Evolutionary conservation across 2,888 invertebrate genomes (phyloP).

Genomic region (Caenorhabditis virilis): DNA sequence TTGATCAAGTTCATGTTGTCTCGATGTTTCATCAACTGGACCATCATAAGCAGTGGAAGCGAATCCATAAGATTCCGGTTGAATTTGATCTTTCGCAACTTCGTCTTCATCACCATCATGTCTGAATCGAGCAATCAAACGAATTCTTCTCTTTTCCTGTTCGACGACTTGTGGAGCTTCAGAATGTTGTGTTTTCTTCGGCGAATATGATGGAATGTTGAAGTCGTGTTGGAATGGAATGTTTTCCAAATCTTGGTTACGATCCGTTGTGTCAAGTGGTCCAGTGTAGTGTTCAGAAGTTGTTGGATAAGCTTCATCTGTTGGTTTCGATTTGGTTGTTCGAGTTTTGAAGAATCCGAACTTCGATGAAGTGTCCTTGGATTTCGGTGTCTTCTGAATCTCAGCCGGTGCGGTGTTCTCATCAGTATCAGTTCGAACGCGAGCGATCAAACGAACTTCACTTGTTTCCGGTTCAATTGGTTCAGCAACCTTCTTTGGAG

Average conservation of each 20-base stretch:
- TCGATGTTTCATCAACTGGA: conserved; percentile 18
- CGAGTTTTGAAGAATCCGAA: conserved; percentile 12
- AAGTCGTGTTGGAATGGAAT: conserved; percentile 13
- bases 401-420: conserved; percentile 9
- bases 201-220: conserved; percentile 10
- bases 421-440: neutral
- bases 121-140: conserved; percentile 1
- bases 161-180: neutral
- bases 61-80: conserved; percentile 16
- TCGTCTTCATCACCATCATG: conserved; percentile 19
- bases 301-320: conserved; percentile 3
- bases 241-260: conserved; percentile 23
- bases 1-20: conserved; percentile 13
- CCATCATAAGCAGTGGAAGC: conserved; percentile 18
- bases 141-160: neutral
- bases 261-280: conserved; percentile 13
- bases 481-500: conserved; percentile 2
- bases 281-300: conserved; percentile 18
- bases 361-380: conserved; percentile 3
- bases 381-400: conserved; percentile 12
- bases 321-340: neutral
- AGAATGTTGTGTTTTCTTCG: conserved; percentile 3
- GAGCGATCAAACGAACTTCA: conserved; percentile 10
- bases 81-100: too few species aligned
- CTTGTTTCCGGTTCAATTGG: conserved; percentile 11